Conservation (phyloP, 2,888 invertebrate genomes). For the Vanessa cardui region DNA sequence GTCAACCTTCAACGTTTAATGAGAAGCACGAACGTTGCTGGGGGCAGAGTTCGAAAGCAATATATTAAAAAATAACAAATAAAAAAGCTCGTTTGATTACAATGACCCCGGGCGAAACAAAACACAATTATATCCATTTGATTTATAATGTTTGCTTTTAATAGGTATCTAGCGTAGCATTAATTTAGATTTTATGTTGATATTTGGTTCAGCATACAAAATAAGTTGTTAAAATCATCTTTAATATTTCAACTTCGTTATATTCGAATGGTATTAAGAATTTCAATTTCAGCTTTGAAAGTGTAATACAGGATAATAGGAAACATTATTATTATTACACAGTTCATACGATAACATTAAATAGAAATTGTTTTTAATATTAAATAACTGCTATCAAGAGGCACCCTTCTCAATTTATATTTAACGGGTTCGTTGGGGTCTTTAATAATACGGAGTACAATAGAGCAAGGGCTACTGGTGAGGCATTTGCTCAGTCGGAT, state of each 20-base stretch:
- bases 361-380: constrained; percentile 31
- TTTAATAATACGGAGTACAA: constrained; percentile 48
- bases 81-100: constrained; percentile 68
- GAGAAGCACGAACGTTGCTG: constrained; percentile 33
- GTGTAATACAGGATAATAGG: no score
- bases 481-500: constrained; percentile 47
- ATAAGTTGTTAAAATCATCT: neutral
- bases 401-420: constrained; percentile 38
- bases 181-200: constrained; percentile 32
- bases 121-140: constrained; percentile 67
- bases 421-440: constrained; percentile 41
- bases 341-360: no score
- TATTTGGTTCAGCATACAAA: constrained; percentile 19
- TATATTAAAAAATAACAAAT: constrained; percentile 47
- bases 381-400: constrained; percentile 32
- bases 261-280: no score
- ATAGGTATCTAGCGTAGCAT: constrained; percentile 42
- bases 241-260: neutral
- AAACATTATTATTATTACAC: no score
- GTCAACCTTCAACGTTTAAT: constrained; percentile 21
- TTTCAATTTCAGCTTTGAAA: no score
- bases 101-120: constrained; percentile 75
- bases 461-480: constrained; percentile 45
- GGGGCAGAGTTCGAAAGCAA: constrained; percentile 37
- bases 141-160: constrained; percentile 52